These are phyloP conservation scores for Paradoxurus hermaphroditus DNA, from an alignment of 2,113 vertebrate species.

Conservation along the genomic window DNA sequence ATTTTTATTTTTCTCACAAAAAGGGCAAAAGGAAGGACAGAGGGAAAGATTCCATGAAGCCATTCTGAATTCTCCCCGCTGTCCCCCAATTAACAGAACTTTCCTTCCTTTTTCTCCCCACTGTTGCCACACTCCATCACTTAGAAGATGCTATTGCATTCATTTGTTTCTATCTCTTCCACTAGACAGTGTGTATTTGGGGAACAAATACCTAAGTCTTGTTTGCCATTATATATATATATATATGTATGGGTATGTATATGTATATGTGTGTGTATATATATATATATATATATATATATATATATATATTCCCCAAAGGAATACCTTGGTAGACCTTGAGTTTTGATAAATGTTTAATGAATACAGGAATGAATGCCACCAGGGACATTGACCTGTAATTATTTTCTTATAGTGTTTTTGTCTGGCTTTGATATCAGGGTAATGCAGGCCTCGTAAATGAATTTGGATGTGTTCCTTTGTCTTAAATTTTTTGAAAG, in stretches of 20 bases:
- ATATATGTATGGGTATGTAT: too few relatives aligned
- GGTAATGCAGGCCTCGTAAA: not conserved
- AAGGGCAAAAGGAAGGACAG: not conserved
- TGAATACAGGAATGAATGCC: not conserved
- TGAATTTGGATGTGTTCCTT: not conserved
- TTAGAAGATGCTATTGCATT: not conserved
- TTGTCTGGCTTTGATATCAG: not conserved
- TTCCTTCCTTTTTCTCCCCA: not conserved
- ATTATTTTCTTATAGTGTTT: not conserved
- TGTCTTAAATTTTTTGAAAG: not conserved
- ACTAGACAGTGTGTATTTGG: not conserved
- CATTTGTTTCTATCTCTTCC: not conserved
- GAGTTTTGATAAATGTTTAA: not conserved
- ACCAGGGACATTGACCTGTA: not conserved
- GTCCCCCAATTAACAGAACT: not conserved
- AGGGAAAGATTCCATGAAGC: not conserved
- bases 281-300: too few relatives aligned
- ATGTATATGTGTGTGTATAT: too few relatives aligned
- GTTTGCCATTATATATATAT: not conserved
- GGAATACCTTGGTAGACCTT: not conserved
- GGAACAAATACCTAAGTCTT: not conserved
- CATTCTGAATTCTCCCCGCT: not conserved
- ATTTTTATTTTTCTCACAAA: not conserved
- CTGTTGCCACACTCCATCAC: not conserved
- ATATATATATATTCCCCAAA: not conserved